Base-by-base conservation (phyloP, 2,113 vertebrate species). In the Genyomyrus donnyi region DNA sequence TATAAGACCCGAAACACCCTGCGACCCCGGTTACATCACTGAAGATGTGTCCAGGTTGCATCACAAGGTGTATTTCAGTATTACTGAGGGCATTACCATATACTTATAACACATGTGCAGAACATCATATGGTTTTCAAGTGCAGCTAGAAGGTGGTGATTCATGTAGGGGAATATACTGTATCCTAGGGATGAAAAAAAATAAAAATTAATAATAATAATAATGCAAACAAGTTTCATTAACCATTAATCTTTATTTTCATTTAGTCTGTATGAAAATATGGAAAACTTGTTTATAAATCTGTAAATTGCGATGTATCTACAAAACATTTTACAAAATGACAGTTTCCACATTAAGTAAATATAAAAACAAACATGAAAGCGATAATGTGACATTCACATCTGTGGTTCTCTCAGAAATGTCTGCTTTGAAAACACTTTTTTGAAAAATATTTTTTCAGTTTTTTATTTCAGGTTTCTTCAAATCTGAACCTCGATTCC, bases 241-340 rank as follows among this genome's bases (percentile, higher is more conserved):
- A 87, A 87, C 15, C 85, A 53, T 7, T 87, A n/a, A 94, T 94
- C 92, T 95, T 95, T 96, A 87, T 95, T 90, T 93, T 96, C 19
- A 56, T 95, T 91, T 88, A 74, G 93, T 94, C 95, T 94, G 94
- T 96, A 95, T 94, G 93, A 96, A 95, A 96, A 96, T 94, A 95
- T 85, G 52, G 52, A 88, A 87, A 52, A 90, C 86, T 7, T 50
- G 87, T 90, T 90, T 88, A 85, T 84, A 90, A 90, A 90, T 90
- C 90, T 90, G 90, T 93, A 95, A 93, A 93, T 90, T 94, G 94
- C 90, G 90, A 94, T 85, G 93, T 96, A 96, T 96, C 95, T 96
- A 96, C 96, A 96, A 95, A 15, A 95, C 92, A 95, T 94, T 95
- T 91, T 95, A 95, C 94, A 95, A 95, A 94, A 95, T 94, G 93